Base-by-base conservation (phyloP, 2,113 vertebrate genomes). In the Isurus oxyrinchus region DNA sequence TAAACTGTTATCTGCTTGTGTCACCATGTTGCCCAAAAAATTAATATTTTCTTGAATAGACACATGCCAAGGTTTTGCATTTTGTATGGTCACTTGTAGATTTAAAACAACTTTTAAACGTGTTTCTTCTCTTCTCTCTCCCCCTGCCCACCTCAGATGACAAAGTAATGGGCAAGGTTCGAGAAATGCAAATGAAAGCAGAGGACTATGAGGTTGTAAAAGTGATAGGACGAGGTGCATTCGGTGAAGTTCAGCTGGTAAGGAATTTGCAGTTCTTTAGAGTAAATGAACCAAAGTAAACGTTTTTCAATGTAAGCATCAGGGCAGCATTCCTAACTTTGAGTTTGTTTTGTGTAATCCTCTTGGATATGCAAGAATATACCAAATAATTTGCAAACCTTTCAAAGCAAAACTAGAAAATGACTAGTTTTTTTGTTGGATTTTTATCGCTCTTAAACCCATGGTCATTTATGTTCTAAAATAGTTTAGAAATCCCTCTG, bases 211-310 rank as follows among this genome's bases (percentile, higher is more conserved):
- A 99, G 96, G 98, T 99, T 97, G 99, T 99, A 63, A 99, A 99
- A 98, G 98, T 99, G 96, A 99, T 99, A 35, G 99, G 99, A 97
- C 98, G 99, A 98, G 99, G 99, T 61, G 99, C 99, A 49, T 99
- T 99, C 97, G 99, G 99, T 84, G 99, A 99, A 98, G 99, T 99
- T 66, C 99, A 99, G 57, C 97, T 99, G 98, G 99, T 99, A 98
- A 99, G 99, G 96, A 95, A 49, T 31, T 21, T 76, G 25, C 31
- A 93, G 31, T 93, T n/a, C 16, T 66, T 63, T 23, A 40, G 90
- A 63, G 67, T 44, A 55, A 53, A 31, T 59, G 53, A 90, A 35
- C 87, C 27, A 90, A 31, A 72, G 14, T 66, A 40, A 66, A 63
- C 21, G 19, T 66, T 44, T 66, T 63, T 93, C 31, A 94, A 19